These are phyloP conservation scores for Limanda limanda DNA, from an alignment of 2,113 vertebrate genomes.

Conservation along the genomic window DNA sequence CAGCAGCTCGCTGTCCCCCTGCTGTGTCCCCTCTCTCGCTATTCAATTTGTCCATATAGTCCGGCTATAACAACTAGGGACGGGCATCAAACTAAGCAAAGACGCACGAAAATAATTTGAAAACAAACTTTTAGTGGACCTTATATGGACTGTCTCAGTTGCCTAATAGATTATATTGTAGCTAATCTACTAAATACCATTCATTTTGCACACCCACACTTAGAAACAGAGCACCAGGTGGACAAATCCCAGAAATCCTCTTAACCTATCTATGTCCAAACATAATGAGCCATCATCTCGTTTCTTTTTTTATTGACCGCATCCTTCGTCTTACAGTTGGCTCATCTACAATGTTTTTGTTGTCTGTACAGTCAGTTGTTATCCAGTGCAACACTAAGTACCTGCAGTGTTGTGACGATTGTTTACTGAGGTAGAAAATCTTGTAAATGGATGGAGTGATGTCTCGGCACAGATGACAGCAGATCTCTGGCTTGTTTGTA, in stretches of 20 bases:
- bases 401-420: constrained; percentile 21
- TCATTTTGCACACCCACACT: no score
- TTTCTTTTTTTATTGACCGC: neutral
- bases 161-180: no score
- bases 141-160: no score
- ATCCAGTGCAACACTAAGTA: constrained; percentile 7
- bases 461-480: constrained; percentile 23
- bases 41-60: no score
- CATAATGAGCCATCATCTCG: constrained; percentile 31
- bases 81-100: no score
- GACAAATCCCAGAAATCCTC: neutral
- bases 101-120: no score
- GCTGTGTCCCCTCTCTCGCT: no score
- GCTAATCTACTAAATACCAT: no score
- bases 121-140: no score
- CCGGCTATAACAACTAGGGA: no score
- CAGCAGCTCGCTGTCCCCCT: no score
- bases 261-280: constrained; percentile 17
- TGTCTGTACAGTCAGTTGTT: constrained; percentile 31
- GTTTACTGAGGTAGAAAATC: constrained; percentile 41
- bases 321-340: constrained; percentile 15
- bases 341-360: constrained; percentile 4
- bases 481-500: constrained; percentile 30
- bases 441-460: constrained; percentile 32
- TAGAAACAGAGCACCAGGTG: neutral